Percentiles rank a stretch among this genome's conserved stretches.
phyloP scores from a whole-genome alignment of 2,797 vertebrate genomes.

The Pantherophis vulpinus region DNA sequence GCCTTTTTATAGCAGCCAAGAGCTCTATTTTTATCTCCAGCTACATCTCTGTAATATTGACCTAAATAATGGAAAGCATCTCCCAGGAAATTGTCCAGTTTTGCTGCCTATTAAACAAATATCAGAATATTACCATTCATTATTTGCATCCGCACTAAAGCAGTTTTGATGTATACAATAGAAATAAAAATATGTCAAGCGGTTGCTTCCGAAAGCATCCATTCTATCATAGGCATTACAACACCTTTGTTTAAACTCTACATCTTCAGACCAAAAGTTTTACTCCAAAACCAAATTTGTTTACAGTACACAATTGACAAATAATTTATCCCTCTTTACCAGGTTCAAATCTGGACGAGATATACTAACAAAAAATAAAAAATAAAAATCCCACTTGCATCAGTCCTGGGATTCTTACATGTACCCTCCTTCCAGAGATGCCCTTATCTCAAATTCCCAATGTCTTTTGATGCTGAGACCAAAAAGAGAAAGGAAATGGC shows the following conservation, averaged over 20 bases:
- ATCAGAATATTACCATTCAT: constrained; percentile 23
- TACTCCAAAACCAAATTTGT: not conserved
- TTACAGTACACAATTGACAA: not conserved
- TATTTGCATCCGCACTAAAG: not conserved
- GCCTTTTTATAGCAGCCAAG: constrained; percentile 94
- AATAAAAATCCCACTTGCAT: not conserved
- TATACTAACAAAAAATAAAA: not conserved
- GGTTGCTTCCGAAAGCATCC: not conserved
- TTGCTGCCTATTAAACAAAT: constrained; percentile 83
- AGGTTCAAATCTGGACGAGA: not conserved
- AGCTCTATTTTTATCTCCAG: constrained; percentile 82
- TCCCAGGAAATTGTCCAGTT: constrained; percentile 83
- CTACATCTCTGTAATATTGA: constrained; percentile 87
- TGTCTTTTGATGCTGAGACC: not conserved
- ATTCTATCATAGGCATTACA: not conserved
- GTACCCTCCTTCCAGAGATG: not conserved
- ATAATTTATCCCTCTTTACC: not conserved
- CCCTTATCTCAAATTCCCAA: not conserved
- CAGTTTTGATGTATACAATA: not conserved
- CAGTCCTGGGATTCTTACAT: not conserved
- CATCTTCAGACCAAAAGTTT: not conserved
- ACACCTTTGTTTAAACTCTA: not conserved
- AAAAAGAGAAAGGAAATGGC: not conserved
- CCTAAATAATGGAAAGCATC: constrained; percentile 87
- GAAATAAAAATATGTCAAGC: not conserved